Base-by-base conservation (phyloP, 2,797 vertebrate genomes). In the Amphiprion clarkii region DNA sequence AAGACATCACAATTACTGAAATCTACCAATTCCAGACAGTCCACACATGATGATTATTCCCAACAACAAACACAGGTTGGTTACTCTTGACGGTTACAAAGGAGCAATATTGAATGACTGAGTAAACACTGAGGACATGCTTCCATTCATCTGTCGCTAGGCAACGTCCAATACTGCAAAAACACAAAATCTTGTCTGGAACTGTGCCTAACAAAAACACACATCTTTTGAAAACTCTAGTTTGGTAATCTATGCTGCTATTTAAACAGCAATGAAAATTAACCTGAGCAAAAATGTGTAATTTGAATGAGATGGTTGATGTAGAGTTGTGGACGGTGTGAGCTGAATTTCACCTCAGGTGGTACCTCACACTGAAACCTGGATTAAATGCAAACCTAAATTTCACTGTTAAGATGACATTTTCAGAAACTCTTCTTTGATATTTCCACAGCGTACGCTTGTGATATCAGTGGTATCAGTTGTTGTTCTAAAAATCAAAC, bases 141-240 rank as follows among this genome's bases (percentile, higher is more conserved):
- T 3, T 29, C 33, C n/a, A 75, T 79, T 63, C 25, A 59, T 51
- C 62, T 5, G 48, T 78, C 6, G 14, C 40, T 64, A 74, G 67
- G 63, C 67, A 75, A 73, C 60, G n/a, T 1, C 21, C 21, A 17
- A 23, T 75, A 9, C 42, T 1, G 3, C n/a, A 68, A 74, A 12
- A 68, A 60, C 10, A 69, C 21, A 57, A 66, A 57, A 70, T 57
- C 27, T 42, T 31, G 8, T 63, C 44, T 74, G 60, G 36, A 19
- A 58, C 17, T 31, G 16, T 25, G 48, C 67, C 10, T 44, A 59
- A 68, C 6, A 64, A 8, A 64, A 27, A 52, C 27, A 23, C 25
- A 9, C 14, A 65, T 48, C 33, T 40, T 33, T 27, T 54, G 8
- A 60, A n/a, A 31, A 51, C 23, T 14, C 11, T 6, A 16, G 14